Base-by-base conservation (phyloP, 2,888 invertebrate genomes). In the Germaria angustata region DNA sequence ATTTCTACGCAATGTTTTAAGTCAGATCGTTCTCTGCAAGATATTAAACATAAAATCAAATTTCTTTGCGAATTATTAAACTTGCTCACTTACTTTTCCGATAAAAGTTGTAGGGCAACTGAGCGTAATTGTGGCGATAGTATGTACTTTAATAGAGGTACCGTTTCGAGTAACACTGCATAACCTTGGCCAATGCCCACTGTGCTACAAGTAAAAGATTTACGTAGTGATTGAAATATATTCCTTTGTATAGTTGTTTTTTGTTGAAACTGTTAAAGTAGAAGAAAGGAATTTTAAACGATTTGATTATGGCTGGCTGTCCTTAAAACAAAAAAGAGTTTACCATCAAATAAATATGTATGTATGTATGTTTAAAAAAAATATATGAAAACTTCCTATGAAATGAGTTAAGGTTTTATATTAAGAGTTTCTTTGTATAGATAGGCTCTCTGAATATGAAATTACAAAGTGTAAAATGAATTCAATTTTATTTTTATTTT, bases 81-180 rank as follows among this genome's bases (percentile, higher is more conserved):
- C 4, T 39, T n/a, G 39, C 1, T 17, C 15, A 85, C 88, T 85
- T 84, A 91, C 91, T 90, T 91, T 44, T 88, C 87, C 0, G 91
- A 89, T 55, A 91, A 78, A 65, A 91, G 85, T 75, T 91, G 91
- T 57, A 89, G 84, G 7, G 91, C 90, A 59, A 96, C 96, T 0
- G 96, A 95, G 63, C 97, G 92, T 49, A 97, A 92, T 20, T 92
- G 92, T 0, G 97, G 97, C 66, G 94, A 93, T 57, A 97, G 92
- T 65, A 97, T 93, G 73, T 94, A 92, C 2, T 95, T 92, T 57
- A 97, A 88, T 41, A 95, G 90, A 0, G 97, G 96, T 71, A 96
- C 88, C 0, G 95, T 90, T 86, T 97, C 97, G 44, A 95, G 88
- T 34, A 94, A 91, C n/a, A 96, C 89, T 0, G 92, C 90, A 0